Evolutionary conservation across 2,797 vertebrate species (phyloP), one percentile per base, ranked within the genome.

Genomic region (Epinephelus coioides): DNA sequence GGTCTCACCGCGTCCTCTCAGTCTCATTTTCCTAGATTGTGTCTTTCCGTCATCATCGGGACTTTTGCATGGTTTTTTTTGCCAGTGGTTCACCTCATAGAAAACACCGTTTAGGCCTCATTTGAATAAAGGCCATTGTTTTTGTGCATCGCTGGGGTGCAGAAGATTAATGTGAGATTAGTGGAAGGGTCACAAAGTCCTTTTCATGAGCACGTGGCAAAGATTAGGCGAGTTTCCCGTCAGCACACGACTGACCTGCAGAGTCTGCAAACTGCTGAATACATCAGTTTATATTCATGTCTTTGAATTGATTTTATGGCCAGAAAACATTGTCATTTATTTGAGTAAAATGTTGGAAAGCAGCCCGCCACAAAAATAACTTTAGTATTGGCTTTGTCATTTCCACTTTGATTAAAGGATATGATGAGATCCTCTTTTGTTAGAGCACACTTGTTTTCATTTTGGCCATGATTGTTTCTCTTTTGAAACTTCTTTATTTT

Each of bases 1-100:
- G 13, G 8, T 63, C 69, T 47, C 44, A 30, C 1, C 0, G 11
- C 1, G 7, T 43, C 53, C 46, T 51, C 56, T 46, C 14, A 15
- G 27, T 4, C 64, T 81, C 3, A 70, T 88, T 89, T 86, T 80
- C 81, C 84, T 86, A 89, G 71, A 76, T 60, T 73, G 65, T 55
- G 46, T 74, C 19, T 47, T 63, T 51, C 61, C 55, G 50, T 69
- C 51, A 27, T 23, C 21, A 63, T 66, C 43, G 17, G 21, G 34
- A 18, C 44, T 44, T 86, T 88, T 85, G 83, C 66, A 69, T 30
- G 27, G 56, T 88, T 88, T 88, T 89, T 89, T 91, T 78, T 69
- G 77, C 79, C 44, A 7, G 65, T 2, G 21, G 82, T 46, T 75
- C 25, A 75, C 75, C 50, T 77, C 66, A 61, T 11, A 75, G 55